phyloP scores from a whole-genome alignment of 2,113 vertebrate genomes.

The Myxocyprinus asiaticus region DNA sequence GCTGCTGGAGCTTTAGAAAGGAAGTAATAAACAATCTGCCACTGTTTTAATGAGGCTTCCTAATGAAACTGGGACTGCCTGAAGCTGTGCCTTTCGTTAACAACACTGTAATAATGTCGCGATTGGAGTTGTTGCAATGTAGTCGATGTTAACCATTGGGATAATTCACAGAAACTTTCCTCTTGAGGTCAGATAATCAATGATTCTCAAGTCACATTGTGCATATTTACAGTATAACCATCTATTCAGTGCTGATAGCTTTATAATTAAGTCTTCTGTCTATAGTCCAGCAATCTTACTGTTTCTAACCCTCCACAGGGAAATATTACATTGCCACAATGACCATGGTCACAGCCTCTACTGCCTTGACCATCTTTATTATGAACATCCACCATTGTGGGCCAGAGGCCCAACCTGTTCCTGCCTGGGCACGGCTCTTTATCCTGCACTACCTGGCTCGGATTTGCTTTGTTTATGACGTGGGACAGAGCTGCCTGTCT shows the following conservation, averaged over 20 bases:
- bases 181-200: slow-evolving; percentile 9
- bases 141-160: not conserved
- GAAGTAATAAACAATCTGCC: no score
- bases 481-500: slow-evolving; percentile 73
- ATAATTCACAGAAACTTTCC: not conserved
- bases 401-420: slow-evolving; percentile 79
- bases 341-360: slow-evolving; percentile 90
- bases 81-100: not conserved
- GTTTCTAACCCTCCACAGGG: slow-evolving; percentile 66
- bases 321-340: slow-evolving; percentile 95
- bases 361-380: slow-evolving; percentile 88
- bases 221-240: not conserved
- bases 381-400: slow-evolving; percentile 94
- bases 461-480: slow-evolving; percentile 80
- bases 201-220: slow-evolving; percentile 7
- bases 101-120: not conserved
- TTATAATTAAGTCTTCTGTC: slow-evolving; percentile 10
- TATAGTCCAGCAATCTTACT: not conserved
- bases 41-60: not conserved
- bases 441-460: slow-evolving; percentile 81
- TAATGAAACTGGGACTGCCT: not conserved
- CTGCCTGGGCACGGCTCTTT: slow-evolving; percentile 78
- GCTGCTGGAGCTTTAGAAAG: no score
- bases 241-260: not conserved
- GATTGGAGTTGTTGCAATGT: not conserved